A percentile compares a stretch with the other conserved stretches of the same genome.
Evolutionary conservation across 2,113 vertebrate species (phyloP).

Genomic region (Phocoena phocoena): DNA sequence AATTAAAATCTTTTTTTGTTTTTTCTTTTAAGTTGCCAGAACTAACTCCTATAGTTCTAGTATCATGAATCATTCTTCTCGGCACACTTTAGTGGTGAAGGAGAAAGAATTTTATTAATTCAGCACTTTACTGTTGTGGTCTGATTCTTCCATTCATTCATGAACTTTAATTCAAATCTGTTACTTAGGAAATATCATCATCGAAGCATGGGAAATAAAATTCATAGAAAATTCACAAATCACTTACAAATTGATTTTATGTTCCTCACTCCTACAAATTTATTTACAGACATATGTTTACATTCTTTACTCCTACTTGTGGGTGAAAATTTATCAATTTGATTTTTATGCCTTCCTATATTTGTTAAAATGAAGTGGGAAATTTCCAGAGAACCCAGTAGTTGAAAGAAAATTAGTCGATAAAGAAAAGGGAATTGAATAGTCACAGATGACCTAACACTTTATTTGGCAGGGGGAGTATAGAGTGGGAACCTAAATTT

Average conservation of each 20-base stretch:
- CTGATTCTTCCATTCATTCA: constrained; percentile 21
- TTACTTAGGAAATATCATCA: neutral
- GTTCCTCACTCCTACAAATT: neutral
- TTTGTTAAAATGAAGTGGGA: neutral
- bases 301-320: neutral
- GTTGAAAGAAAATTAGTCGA: neutral
- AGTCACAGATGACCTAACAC: neutral
- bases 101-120: constrained; percentile 46
- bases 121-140: neutral
- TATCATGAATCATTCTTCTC: constrained; percentile 45
- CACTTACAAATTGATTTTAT: neutral
- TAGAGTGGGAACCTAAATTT: neutral
- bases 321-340: neutral
- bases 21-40: neutral
- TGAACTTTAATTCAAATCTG: neutral
- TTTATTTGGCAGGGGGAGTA: neutral
- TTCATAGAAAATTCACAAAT: neutral
- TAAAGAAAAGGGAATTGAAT: neutral
- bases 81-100: neutral
- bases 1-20: neutral
- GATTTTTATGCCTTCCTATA: neutral
- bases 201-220: neutral
- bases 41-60: neutral
- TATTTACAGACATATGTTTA: neutral
- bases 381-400: neutral